phyloP scores from a whole-genome alignment of 2,797 vertebrate genomes.

The Pitangus sulphuratus region DNA sequence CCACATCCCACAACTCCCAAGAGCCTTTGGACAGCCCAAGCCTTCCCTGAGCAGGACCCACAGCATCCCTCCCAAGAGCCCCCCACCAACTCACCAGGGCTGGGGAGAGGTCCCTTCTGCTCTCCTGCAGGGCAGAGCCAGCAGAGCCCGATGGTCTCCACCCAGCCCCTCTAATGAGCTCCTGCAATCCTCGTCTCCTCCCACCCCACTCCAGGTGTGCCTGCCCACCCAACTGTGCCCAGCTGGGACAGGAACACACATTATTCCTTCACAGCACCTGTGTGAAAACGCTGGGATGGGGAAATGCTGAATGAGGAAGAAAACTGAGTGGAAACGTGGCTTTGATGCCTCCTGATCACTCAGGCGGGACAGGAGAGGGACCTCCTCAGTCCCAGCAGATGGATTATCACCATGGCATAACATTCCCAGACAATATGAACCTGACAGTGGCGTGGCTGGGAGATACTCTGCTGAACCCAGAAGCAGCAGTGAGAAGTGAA shows the following conservation, averaged over 20 bases:
- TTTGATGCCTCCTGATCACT: neutral
- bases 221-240: accelerated
- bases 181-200: neutral
- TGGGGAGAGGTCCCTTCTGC: accelerated
- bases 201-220: neutral
- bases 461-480: neutral
- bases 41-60: accelerated
- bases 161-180: neutral
- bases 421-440: neutral
- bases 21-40: neutral
- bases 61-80: accelerated
- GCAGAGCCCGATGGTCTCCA: accelerated
- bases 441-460: neutral
- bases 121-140: accelerated
- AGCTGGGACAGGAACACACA: accelerated
- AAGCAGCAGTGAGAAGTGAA: neutral
- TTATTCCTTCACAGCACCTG: accelerated
- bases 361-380: neutral
- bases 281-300: accelerated
- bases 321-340: accelerated
- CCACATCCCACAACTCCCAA: accelerated
- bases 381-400: neutral
- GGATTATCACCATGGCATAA: accelerated
- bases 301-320: neutral
- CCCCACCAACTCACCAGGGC: accelerated